phyloP scores from a whole-genome alignment of 2,113 vertebrate genomes.

The Gyps fulvus region DNA sequence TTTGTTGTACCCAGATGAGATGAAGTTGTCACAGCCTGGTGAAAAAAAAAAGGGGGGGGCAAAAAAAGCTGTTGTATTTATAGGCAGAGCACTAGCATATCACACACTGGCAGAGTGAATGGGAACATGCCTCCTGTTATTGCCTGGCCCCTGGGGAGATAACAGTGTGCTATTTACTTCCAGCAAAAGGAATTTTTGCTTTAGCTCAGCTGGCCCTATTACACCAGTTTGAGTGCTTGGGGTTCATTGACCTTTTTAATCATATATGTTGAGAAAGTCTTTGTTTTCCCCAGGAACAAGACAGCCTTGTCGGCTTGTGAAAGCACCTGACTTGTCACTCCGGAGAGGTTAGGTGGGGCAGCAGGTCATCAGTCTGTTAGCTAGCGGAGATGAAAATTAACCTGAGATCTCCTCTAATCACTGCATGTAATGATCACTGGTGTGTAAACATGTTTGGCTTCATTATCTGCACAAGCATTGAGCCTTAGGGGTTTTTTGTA shows the following conservation, averaged over 20 bases:
- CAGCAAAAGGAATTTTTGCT: constrained; percentile 49
- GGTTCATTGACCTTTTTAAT: constrained; percentile 43
- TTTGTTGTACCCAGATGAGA: constrained; percentile 44
- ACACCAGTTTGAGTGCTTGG: background rate
- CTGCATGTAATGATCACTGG: constrained; percentile 13
- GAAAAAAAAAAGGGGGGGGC: background rate
- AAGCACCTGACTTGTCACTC: constrained; percentile 46
- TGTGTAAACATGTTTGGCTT: constrained; percentile 18
- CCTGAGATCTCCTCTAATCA: constrained; percentile 45
- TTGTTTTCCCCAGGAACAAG: constrained; percentile 10
- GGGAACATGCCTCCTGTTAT: constrained; percentile 47
- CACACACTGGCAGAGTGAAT: constrained; percentile 33
- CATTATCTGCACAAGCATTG: constrained; percentile 40
- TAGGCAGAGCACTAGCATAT: constrained; percentile 23
- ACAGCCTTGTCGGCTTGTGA: background rate
- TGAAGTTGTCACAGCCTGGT: constrained; percentile 36
- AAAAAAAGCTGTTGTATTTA: constrained; percentile 13
- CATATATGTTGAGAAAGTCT: constrained; percentile 14
- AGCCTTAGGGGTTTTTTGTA: background rate
- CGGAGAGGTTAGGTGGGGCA: constrained; percentile 31
- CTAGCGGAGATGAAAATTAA: constrained; percentile 65
- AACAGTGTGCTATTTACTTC: constrained; percentile 54
- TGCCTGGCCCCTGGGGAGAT: constrained; percentile 49
- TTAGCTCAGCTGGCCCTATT: constrained; percentile 36
- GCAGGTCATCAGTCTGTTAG: constrained; percentile 53